Evolutionary conservation across 2,888 invertebrate genomes (phyloP), one percentile per base, ranked within the genome.

Genomic region (Morinoia aosen): DNA sequence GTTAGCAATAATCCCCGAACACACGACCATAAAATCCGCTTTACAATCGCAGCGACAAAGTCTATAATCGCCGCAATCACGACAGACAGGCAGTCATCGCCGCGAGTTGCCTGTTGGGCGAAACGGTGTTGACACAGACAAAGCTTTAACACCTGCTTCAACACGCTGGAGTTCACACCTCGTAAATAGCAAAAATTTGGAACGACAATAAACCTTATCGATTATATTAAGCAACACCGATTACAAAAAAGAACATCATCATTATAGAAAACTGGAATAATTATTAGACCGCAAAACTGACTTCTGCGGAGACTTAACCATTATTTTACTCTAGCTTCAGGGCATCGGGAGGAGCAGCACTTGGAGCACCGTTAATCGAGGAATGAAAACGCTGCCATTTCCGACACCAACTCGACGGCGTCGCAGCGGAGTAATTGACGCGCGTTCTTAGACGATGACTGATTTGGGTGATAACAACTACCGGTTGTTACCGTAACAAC

Each of bases 191-290:
- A 93, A 93, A 93, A 93, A 93, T 93, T 93, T 93, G 57, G 93
- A 93, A 93, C 93, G 93, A 93, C 93, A 39, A 93, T 93, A 93
- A 93, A 93, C 93, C 93, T 93, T 93, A 93, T 93, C 93, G 56
- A 93, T 93, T 93, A 93, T 93, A 93, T 57, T 93, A 93, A 93
- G 93, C 93, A 93, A 93, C 93, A 93, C 93, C 93, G 93, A 93
- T 93, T 93, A 93, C 93, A 93, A 93, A 93, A 93, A 93, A 93
- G 93, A 93, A 93, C 93, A 93, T 93, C 93, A 57, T 93, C 93
- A 93, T 93, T 93, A 93, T 93, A 93, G 93, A 93, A 93, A 93
- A 93, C 93, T 93, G 93, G 93, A 93, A 57, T 93, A 93, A 93
- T 57, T 57, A 93, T 57, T 93, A 57, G 93, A n/a, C 93, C 93